phyloP scores from a whole-genome alignment of 2,888 invertebrate genomes.

The Diploptera punctata region DNA sequence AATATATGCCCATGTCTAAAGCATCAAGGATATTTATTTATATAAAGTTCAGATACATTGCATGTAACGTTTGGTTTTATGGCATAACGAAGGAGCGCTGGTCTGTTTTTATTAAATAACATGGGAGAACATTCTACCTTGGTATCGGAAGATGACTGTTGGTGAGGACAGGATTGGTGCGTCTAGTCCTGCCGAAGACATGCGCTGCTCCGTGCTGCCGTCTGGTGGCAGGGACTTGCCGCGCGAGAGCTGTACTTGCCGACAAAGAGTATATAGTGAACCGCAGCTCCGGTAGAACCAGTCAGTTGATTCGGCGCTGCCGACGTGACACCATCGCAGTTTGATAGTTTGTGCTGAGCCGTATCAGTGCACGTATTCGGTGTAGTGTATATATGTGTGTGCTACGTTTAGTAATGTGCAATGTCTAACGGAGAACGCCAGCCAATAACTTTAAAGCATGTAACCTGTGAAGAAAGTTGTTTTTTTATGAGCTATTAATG shows the following conservation, averaged over 20 bases:
- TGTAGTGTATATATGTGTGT: background rate
- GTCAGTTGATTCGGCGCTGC: constrained; percentile 14
- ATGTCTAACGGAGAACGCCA: background rate
- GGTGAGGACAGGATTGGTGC: background rate
- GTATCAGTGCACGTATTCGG: too few species aligned
- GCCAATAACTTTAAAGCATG: too few species aligned
- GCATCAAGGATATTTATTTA: too few species aligned
- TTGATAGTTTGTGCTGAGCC: too few species aligned
- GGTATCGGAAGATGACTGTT: background rate
- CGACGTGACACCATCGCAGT: background rate
- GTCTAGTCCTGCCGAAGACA: background rate
- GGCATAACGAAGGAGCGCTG: too few species aligned
- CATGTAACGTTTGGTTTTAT: too few species aligned
- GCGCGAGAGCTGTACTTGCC: background rate
- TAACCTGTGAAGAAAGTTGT: too few species aligned
- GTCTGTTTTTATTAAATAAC: too few species aligned
- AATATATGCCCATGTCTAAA: too few species aligned
- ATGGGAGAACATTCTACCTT: background rate
- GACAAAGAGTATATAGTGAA: constrained; percentile 22
- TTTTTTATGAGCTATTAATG: too few species aligned
- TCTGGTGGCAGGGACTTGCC: background rate
- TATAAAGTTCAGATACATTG: too few species aligned
- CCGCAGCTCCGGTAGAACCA: background rate
- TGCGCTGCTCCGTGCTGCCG: constrained; percentile 26
- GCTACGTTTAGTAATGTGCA: background rate